Percentiles rank a stretch among this genome's conserved stretches.
Evolutionary conservation across 1,140 invertebrate genomes (phyloP).

Genomic region (Drosophila guanche): DNA sequence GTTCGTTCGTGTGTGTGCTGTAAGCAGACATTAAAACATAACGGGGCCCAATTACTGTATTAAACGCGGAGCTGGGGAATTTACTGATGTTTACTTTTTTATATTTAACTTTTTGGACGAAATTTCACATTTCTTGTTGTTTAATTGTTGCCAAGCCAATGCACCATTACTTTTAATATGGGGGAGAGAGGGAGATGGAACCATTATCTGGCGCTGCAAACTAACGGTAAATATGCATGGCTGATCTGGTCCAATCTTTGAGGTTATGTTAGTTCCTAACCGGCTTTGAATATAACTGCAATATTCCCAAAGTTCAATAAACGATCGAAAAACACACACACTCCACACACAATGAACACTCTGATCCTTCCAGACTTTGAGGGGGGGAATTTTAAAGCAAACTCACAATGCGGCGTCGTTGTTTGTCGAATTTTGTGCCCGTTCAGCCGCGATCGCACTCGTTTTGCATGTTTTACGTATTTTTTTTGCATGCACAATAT

Average conservation of each 20-base stretch:
- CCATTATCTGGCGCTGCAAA: slow-evolving; percentile 21
- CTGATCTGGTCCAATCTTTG: slow-evolving; percentile 33
- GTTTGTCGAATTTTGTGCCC: slow-evolving; percentile 37
- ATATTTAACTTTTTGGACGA: slow-evolving; percentile 33
- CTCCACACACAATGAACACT: background rate
- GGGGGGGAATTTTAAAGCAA: slow-evolving; percentile 20
- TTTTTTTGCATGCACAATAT: slow-evolving; percentile 68
- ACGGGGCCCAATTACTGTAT: slow-evolving; percentile 75
- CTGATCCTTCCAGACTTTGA: background rate
- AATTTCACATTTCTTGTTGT: slow-evolving; percentile 46
- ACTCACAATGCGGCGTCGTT: slow-evolving; percentile 47
- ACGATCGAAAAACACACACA: slow-evolving; percentile 34
- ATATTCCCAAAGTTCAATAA: slow-evolving; percentile 67
- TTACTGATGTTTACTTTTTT: slow-evolving; percentile 51
- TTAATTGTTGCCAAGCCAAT: slow-evolving; percentile 24
- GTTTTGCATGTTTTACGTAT: slow-evolving; percentile 62
- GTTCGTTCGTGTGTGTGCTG: slow-evolving; percentile 38
- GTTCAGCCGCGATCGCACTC: slow-evolving; percentile 54
- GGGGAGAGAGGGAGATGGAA: too few species aligned
- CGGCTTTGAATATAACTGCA: slow-evolving; percentile 16
- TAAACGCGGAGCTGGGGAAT: slow-evolving; percentile 60
- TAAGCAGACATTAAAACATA: slow-evolving; percentile 74
- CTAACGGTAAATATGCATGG: slow-evolving; percentile 59
- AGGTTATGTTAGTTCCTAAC: slow-evolving; percentile 61
- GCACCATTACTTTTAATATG: too few species aligned